Evolutionary conservation across 1,140 invertebrate genomes (phyloP).

Genomic region (Pseudobourletiella spinata): DNA sequence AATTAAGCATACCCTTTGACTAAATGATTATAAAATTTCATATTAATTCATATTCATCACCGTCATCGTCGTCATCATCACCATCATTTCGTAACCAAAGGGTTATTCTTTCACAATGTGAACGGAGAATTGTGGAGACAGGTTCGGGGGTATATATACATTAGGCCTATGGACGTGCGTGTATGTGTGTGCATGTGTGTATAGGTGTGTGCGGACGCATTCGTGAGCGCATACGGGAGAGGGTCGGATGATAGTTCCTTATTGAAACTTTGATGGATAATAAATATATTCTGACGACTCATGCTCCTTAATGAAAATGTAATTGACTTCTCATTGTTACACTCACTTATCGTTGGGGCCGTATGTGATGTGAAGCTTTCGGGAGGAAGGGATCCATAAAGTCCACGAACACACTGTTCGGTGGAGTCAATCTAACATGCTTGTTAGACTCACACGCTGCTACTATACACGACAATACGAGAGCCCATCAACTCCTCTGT

Average conservation of each 20-base stretch:
- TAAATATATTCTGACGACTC: slow-evolving; percentile 28
- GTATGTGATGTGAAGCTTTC: too few species aligned
- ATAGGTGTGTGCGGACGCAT: background rate
- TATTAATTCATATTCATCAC: too few species aligned
- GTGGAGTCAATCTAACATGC: background rate
- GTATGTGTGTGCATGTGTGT: too few species aligned
- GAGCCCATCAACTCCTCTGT: background rate
- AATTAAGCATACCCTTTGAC: too few species aligned
- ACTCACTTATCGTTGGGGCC: slow-evolving; percentile 14
- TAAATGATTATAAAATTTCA: too few species aligned
- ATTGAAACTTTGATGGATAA: slow-evolving; percentile 9
- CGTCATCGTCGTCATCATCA: too few species aligned
- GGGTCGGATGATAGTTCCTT: background rate
- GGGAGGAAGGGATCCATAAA: too few species aligned
- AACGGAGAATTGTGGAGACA: too few species aligned
- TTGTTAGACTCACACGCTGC: background rate
- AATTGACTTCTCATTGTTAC: slow-evolving; percentile 35
- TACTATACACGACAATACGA: background rate
- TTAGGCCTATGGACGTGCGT: too few species aligned
- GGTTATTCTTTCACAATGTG: too few species aligned
- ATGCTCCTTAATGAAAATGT: slow-evolving; percentile 34
- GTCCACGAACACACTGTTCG: background rate
- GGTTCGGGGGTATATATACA: too few species aligned
- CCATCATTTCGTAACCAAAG: too few species aligned
- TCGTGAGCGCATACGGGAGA: background rate